These are phyloP conservation scores for Alentia gelatinosa DNA, from an alignment of 2,888 invertebrate genomes.

Conservation along the genomic window DNA sequence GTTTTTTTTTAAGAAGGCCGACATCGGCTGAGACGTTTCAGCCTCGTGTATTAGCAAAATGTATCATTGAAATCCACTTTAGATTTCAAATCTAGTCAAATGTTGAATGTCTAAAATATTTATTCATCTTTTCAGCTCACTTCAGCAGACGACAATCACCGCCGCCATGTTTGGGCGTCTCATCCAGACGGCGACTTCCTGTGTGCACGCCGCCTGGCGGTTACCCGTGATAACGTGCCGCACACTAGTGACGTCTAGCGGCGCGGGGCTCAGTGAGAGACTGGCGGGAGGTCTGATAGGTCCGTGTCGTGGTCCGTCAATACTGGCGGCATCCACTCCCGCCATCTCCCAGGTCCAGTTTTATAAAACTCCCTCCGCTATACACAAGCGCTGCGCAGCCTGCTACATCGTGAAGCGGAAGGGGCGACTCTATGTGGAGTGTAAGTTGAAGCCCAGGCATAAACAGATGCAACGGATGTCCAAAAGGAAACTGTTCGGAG, in stretches of 20 bases:
- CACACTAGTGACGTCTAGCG: neutral
- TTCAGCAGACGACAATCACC: no score
- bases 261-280: neutral
- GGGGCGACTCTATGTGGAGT: constrained; percentile 76
- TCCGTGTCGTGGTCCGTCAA: neutral
- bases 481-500: constrained; percentile 62
- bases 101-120: no score
- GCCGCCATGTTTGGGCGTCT: neutral
- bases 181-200: neutral
- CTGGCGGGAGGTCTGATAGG: neutral
- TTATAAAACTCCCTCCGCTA: constrained; percentile 71
- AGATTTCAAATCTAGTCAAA: no score
- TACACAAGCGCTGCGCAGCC: constrained; percentile 72
- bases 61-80: no score
- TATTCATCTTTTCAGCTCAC: no score
- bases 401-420: constrained; percentile 77
- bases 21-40: no score
- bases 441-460: constrained; percentile 75
- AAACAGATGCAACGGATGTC: constrained; percentile 75
- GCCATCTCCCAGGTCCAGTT: neutral
- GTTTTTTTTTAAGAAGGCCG: no score
- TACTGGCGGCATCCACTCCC: neutral
- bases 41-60: no score
- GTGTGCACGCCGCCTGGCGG: neutral
- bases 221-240: neutral